Evolutionary conservation across 1,140 invertebrate species (phyloP).

Genomic region (Lepeophtheirus salmonis): DNA sequence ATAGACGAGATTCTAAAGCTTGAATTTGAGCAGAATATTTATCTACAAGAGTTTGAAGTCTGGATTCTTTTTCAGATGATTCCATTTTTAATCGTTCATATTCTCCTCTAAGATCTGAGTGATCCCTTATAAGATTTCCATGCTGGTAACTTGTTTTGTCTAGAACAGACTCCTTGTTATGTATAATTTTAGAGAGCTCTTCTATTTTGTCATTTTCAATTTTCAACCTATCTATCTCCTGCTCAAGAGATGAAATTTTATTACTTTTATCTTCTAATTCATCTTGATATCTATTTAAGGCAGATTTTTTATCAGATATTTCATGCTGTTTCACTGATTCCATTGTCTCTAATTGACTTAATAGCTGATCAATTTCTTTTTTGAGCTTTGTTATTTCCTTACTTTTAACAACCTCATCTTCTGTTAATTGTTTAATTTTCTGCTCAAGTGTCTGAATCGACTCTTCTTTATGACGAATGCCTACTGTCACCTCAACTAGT

Average conservation of each 20-base stretch:
- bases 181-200: not conserved
- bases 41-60: not conserved
- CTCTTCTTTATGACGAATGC: not conserved
- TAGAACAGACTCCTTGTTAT: not conserved
- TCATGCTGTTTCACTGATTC: not conserved
- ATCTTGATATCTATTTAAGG: not conserved
- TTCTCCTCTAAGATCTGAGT: not conserved
- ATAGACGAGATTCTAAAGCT: not conserved
- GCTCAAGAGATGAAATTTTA: not conserved
- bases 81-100: not conserved
- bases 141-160: not conserved
- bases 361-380: not conserved
- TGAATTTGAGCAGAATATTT: not conserved
- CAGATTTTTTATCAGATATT: not conserved
- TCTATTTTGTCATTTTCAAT: not conserved
- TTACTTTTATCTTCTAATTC: not conserved
- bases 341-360: not conserved
- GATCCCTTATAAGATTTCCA: not conserved
- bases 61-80: not conserved
- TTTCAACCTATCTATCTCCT: not conserved
- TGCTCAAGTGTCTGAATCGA: not conserved
- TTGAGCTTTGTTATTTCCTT: not conserved
- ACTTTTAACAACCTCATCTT: not conserved
- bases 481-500: not conserved
- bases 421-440: not conserved